Evolutionary conservation across 2,888 invertebrate genomes (phyloP), one percentile per base, ranked within the genome.

Genomic region (Drosophila dives): DNA sequence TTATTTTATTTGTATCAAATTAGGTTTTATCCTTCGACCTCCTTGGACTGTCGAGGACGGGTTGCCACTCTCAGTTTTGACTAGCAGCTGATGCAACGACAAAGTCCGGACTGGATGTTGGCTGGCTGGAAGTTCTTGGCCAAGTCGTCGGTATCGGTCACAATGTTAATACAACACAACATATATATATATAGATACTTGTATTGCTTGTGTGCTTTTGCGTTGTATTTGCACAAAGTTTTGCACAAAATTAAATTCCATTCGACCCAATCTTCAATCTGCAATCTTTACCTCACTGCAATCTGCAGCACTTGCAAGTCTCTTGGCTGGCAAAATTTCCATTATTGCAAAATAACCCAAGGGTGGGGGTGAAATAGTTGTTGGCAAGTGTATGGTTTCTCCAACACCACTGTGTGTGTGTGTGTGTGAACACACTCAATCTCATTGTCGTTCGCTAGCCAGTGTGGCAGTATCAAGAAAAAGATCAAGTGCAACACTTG

Each of bases 401-500:
- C 42, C 55, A 10, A 8, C 53, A 33, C 11, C 29, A 50, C 11
- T 26, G 15, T 42, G n/a, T 33, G 42, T 36, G 29, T 40, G 23
- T 36, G 36, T 53, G 72, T 64, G 68, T 70, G 68, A 71, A 81
- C 72, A 72, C 63, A 80, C 79, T 83, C 87, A 73, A 81, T 85
- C 65, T 68, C 54, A 45, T 59, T 61, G 75, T 50, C 75, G 63
- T 64, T 62, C 48, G 59, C 58, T 61, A 48, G 69, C 60, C 61
- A 65, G 20, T 23, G 69, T 59, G 67, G 65, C 74, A 81, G 84
- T 84, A 83, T 73, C 75, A 79, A 79, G 86, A 77, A 83, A 73
- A 83, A 77, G 77, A 87, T 90, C 86, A 88, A 87, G 89, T 90
- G 88, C 75, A 79, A 80, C 90, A 90, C 86, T 87, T 87, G 89